A percentile compares a stretch with the other conserved stretches of the same genome.
phyloP scores from a whole-genome alignment of 1,140 invertebrate genomes.

The Diploscapter pachys region DNA sequence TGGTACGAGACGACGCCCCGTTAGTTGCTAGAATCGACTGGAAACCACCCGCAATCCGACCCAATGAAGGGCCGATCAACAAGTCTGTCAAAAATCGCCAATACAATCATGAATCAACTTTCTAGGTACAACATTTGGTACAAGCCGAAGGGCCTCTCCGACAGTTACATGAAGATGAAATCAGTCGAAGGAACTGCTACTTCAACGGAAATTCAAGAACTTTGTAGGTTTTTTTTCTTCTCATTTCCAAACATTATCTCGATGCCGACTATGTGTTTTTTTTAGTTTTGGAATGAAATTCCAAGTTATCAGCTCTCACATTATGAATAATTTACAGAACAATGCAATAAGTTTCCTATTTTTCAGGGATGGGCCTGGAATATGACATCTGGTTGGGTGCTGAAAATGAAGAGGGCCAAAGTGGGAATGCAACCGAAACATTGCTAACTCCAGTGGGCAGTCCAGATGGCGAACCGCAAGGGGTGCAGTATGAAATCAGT shows the following conservation, averaged over 20 bases:
- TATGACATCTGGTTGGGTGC: conserved; percentile 48
- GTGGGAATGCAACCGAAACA: conserved; percentile 52
- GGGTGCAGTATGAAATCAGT: conserved; percentile 60
- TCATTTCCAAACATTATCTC: too few species aligned
- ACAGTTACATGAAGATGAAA: conserved; percentile 31
- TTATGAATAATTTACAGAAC: neutral
- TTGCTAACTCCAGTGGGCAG: conserved; percentile 54
- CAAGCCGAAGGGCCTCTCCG: conserved; percentile 37
- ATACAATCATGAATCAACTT: conserved; percentile 31
- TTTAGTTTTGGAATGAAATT: too few species aligned
- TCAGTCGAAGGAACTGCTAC: conserved; percentile 42
- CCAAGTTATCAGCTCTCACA: too few species aligned
- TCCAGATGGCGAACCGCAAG: conserved; percentile 63
- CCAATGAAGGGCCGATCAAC: conserved; percentile 29
- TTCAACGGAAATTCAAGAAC: conserved; percentile 43
- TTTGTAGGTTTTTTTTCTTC: conserved; percentile 43
- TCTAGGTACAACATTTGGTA: conserved; percentile 50
- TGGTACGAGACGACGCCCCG: conserved; percentile 47
- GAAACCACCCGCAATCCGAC: conserved; percentile 41
- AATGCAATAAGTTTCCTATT: neutral
- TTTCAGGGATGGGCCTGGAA: conserved; percentile 54
- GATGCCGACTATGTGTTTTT: too few species aligned
- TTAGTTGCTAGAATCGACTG: conserved; percentile 50
- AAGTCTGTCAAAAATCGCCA: conserved; percentile 30
- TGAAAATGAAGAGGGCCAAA: conserved; percentile 44